These are phyloP conservation scores for Phyllotreta cruciferae DNA, from an alignment of 2,888 invertebrate species.

Conservation along the genomic window DNA sequence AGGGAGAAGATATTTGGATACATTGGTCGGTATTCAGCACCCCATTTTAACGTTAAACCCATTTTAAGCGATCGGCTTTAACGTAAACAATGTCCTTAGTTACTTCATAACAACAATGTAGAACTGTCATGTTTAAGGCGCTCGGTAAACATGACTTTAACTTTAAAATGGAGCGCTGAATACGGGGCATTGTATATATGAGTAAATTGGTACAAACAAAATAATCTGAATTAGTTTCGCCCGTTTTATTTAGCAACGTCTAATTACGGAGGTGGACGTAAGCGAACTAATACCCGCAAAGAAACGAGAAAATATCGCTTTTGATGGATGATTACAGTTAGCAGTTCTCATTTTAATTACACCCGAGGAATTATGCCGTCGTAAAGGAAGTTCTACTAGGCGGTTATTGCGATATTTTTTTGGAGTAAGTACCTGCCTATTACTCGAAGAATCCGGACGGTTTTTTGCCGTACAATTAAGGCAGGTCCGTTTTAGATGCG, in stretches of 20 bases:
- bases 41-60: too few relatives aligned
- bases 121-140: too few relatives aligned
- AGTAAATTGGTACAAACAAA: neutral
- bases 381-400: constrained; percentile 27
- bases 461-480: constrained; percentile 5
- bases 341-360: constrained; percentile 21
- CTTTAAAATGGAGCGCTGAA: too few relatives aligned
- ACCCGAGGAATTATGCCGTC: constrained; percentile 17
- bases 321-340: constrained; percentile 22
- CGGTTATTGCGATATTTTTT: constrained; percentile 13
- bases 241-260: constrained; percentile 2
- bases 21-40: too few relatives aligned
- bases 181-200: too few relatives aligned
- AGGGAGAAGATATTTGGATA: too few relatives aligned
- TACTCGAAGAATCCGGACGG: constrained; percentile 12
- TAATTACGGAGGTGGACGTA: constrained; percentile 12
- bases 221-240: constrained; percentile 12
- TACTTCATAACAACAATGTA: too few relatives aligned
- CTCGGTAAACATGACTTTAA: too few relatives aligned
- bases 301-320: constrained; percentile 11
- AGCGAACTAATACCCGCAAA: constrained; percentile 12
- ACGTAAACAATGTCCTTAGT: too few relatives aligned
- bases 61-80: too few relatives aligned
- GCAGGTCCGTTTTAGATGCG: too few relatives aligned
- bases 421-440: neutral